These are phyloP conservation scores for Operophtera brumata DNA, from an alignment of 2,888 invertebrate species.

Conservation along the genomic window DNA sequence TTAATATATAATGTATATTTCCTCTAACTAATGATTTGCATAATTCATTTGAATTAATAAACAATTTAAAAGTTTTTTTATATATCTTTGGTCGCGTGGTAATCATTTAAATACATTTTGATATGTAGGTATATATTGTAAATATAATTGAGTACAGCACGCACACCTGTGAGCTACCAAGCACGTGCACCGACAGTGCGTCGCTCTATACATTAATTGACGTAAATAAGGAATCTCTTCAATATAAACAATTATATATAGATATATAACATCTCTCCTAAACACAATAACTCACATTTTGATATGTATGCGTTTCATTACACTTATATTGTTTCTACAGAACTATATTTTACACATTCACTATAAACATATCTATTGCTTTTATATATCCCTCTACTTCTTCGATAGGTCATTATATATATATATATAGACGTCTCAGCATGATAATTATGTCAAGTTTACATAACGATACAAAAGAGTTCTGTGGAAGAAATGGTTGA, in stretches of 20 bases:
- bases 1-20: slow-evolving; percentile 4
- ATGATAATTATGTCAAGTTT: slow-evolving; percentile 16
- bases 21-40: slow-evolving; percentile 27
- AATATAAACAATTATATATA: slow-evolving; percentile 48
- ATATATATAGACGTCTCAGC: slow-evolving; percentile 6
- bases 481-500: slow-evolving; percentile 54
- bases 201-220: slow-evolving; percentile 71
- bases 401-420: not conserved
- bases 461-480: slow-evolving; percentile 47
- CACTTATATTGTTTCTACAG: slow-evolving; percentile 35
- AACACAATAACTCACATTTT: slow-evolving; percentile 62
- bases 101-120: slow-evolving; percentile 1
- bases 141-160: slow-evolving; percentile 19
- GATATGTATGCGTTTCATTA: slow-evolving; percentile 72
- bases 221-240: slow-evolving; percentile 77
- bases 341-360: slow-evolving; percentile 44
- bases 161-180: slow-evolving; percentile 44
- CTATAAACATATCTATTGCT: slow-evolving; percentile 56
- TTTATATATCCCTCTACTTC: slow-evolving; percentile 26
- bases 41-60: slow-evolving; percentile 8
- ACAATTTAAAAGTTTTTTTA: slow-evolving; percentile 15
- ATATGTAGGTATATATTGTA: slow-evolving; percentile 2
- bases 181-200: slow-evolving; percentile 48
- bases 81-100: slow-evolving; percentile 29
- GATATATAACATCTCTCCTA: slow-evolving; percentile 48